Percentiles rank a stretch among this genome's conserved stretches.
Evolutionary conservation across 1,140 invertebrate species (phyloP).

Genomic region (Homalodisca vitripennis): DNA sequence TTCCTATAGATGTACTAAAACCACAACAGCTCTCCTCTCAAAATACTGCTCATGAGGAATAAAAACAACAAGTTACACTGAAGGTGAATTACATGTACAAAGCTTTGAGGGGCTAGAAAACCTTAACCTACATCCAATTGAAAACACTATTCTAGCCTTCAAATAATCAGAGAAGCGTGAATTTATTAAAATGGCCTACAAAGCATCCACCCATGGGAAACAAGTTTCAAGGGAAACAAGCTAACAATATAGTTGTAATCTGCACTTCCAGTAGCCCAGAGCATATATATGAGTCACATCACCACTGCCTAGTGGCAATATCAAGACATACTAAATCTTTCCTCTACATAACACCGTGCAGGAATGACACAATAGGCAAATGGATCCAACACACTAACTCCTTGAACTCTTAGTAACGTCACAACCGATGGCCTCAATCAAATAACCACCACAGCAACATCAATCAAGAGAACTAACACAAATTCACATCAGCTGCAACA

Average conservation of each 20-base stretch:
- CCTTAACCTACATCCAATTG: neutral
- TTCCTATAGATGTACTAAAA: neutral
- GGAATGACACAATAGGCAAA: neutral
- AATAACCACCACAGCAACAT: too few species aligned
- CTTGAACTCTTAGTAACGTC: too few species aligned
- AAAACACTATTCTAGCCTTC: neutral
- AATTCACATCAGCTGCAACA: too few species aligned
- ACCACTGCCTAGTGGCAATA: slow-evolving; percentile 2
- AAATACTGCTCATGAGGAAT: neutral
- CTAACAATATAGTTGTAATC: neutral
- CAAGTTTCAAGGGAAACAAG: slow-evolving; percentile 3
- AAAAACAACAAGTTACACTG: neutral
- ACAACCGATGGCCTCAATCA: too few species aligned
- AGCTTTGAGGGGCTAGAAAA: neutral
- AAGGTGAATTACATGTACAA: neutral
- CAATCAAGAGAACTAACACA: too few species aligned
- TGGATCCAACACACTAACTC: too few species aligned
- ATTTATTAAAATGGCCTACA: neutral
- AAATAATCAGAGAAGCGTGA: neutral
- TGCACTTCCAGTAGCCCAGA: neutral
- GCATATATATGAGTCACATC: neutral
- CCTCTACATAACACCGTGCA: neutral
- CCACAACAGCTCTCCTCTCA: neutral
- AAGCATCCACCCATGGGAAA: neutral
- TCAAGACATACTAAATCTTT: neutral